Conservation (phyloP, 2,113 vertebrate species). For the Brachirus orientalis region DNA sequence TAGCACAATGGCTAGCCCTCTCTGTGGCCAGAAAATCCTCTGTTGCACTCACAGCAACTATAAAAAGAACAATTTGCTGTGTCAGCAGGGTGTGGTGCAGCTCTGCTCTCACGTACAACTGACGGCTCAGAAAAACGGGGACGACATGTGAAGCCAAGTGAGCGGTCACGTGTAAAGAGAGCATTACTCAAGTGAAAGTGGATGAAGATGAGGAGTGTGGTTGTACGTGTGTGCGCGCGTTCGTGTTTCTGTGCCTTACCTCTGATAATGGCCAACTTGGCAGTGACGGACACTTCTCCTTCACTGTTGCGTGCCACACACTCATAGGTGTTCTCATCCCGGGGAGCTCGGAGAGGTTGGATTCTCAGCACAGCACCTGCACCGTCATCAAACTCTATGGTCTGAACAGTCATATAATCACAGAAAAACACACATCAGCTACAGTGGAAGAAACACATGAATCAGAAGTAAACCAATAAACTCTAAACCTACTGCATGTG, state of each 20-base stretch:
- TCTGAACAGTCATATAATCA: constrained; percentile 79
- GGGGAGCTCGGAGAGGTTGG: constrained; percentile 93
- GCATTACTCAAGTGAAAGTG: constrained; percentile 24
- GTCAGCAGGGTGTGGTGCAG: constrained; percentile 53
- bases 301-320: constrained; percentile 93
- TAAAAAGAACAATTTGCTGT: constrained; percentile 71
- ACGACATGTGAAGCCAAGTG: constrained; percentile 29
- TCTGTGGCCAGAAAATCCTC: constrained; percentile 54
- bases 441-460: constrained; percentile 11
- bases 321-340: constrained; percentile 95
- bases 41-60: constrained; percentile 57
- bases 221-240: neutral
- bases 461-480: neutral
- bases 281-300: constrained; percentile 89
- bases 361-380: constrained; percentile 95
- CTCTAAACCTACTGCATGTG: neutral
- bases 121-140: constrained; percentile 40
- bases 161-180: constrained; percentile 20
- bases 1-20: constrained; percentile 26
- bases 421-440: constrained; percentile 30
- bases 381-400: constrained; percentile 95
- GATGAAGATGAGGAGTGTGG: neutral
- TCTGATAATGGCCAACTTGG: constrained; percentile 96
- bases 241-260: constrained; percentile 78
- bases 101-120: constrained; percentile 49